Evolutionary conservation across 1,140 invertebrate species (phyloP), one percentile per base, ranked within the genome.

Genomic region (Cephus cinctus): DNA sequence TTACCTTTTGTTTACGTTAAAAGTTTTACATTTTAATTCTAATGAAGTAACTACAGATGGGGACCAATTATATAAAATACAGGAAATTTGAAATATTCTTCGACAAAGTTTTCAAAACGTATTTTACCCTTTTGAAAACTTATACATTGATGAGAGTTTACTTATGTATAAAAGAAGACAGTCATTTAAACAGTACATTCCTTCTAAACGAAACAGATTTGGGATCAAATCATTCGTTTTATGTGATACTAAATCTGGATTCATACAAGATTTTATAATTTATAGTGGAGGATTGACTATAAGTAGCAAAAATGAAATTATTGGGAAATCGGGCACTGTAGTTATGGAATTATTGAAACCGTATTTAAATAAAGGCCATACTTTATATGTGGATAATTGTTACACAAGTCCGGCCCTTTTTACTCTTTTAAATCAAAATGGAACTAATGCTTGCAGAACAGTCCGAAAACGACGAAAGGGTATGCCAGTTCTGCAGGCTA

Each of bases 341-440:
- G 71, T 75, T 9, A 48, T 65, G 5, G 52, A 46, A 22, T 22
- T 71, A n/a, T 44, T 70, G 25, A 15, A 58, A 35, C 54, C 50
- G 3, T 57, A 68, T 32, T 45, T 65, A 34, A 40, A 57, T 12
- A 49, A 50, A 43, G 50, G 57, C 2, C 68, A 73, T 50, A 50
- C 53, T 2, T 34, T 75, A 8, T 65, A 59, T 43, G 56, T 63
- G 0, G 71, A 73, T 50, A 74, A 69, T 50, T 73, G 52, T 42
- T 75, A 73, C 43, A 67, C 63, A 5, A 65, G 62, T 38, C 66
- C 65, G 8, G 38, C 14, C 14, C 47, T 72, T 5, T 57, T 50
- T 21, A 22, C 57, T 30, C 54, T 46, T 6, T 52, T 70, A 4
- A 43, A 58, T 23, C 6, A 50, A 5, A 52, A 55, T 31, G 45